These are phyloP conservation scores for Porites divaricata DNA, from an alignment of 92 coral and sea anemone species.

Conservation along the genomic window DNA sequence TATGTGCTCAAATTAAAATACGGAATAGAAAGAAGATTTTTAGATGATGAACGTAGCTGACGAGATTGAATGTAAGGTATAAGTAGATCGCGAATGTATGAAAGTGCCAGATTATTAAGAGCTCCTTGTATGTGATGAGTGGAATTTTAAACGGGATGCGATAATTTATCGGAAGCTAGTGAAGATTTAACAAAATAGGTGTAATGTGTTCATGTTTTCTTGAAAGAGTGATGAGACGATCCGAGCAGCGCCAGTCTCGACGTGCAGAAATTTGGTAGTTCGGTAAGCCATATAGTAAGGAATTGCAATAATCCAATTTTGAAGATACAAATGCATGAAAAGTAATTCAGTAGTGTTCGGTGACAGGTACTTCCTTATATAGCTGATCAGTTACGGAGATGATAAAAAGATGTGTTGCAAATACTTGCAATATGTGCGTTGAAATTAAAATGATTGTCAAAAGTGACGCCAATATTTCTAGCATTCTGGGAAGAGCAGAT, in stretches of 20 bases:
- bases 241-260: neutral
- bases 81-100: too few species aligned
- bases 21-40: neutral
- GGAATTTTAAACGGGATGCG: too few species aligned
- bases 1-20: too few species aligned
- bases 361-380: slow-evolving; percentile 1
- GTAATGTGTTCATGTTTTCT: neutral
- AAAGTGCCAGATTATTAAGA: too few species aligned
- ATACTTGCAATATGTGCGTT: neutral
- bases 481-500: slow-evolving; percentile 17
- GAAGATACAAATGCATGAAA: neutral
- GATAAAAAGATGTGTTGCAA: neutral
- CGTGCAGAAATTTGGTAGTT: neutral
- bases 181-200: too few species aligned
- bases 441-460: slow-evolving; percentile 3
- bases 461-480: neutral
- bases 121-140: too few species aligned
- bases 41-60: neutral
- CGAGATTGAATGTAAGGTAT: neutral
- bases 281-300: neutral
- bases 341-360: neutral
- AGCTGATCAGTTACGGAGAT: neutral
- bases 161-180: too few species aligned
- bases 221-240: too few species aligned
- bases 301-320: neutral